Evolutionary conservation across 2,113 vertebrate genomes (phyloP).

Genomic region (Ceuthmochares aereus): DNA sequence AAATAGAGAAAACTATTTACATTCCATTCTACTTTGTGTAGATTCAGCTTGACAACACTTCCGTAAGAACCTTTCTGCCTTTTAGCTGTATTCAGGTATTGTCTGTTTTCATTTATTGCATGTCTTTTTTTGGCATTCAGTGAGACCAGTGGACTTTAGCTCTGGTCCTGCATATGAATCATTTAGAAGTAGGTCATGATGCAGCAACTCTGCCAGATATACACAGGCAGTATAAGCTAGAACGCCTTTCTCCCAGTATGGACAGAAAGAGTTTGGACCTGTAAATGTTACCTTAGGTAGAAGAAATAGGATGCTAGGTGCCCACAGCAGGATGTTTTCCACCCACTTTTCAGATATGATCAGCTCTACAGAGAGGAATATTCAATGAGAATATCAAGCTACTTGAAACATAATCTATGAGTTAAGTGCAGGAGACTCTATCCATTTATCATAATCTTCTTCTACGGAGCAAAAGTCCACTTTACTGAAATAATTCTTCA

Average conservation of each 20-base stretch:
- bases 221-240: neutral
- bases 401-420: neutral
- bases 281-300: neutral
- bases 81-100: neutral
- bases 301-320: neutral
- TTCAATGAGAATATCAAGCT: neutral
- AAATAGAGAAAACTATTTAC: neutral
- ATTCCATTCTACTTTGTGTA: neutral
- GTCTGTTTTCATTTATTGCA: neutral
- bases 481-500: constrained; percentile 31
- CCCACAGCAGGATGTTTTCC: neutral
- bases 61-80: neutral
- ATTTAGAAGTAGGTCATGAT: neutral
- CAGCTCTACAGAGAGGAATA: neutral
- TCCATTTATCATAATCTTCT: neutral
- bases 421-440: neutral
- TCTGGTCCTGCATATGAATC: neutral
- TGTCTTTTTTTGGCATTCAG: neutral
- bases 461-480: neutral
- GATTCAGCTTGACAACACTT: neutral
- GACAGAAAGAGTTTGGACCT: neutral
- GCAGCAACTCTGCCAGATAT: neutral
- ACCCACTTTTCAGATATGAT: neutral
- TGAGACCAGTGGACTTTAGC: neutral
- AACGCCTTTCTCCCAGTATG: neutral